phyloP scores from a whole-genome alignment of 2,797 vertebrate species.

The Hippocampus kuda region DNA sequence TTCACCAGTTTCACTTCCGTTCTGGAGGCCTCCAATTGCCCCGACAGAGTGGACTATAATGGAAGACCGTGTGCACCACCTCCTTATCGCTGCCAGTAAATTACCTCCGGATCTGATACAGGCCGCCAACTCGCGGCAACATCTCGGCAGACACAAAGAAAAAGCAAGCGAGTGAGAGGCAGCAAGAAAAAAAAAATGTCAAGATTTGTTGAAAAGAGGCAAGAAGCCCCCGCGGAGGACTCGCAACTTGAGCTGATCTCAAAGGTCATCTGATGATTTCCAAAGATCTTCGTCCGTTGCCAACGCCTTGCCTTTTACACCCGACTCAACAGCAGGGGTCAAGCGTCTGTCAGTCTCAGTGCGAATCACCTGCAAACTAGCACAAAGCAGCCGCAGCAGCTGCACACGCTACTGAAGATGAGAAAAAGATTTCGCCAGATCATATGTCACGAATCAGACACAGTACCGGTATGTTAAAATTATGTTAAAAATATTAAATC shows the following conservation, averaged over 20 bases:
- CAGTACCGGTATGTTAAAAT: too few relatives aligned
- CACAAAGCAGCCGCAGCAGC: conserved; percentile 2
- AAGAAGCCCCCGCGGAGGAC: conserved; percentile 41
- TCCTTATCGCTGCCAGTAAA: conserved; percentile 65
- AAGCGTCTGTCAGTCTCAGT: conserved; percentile 52
- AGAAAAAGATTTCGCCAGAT: too few relatives aligned
- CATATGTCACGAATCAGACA: too few relatives aligned
- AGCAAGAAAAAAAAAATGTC: conserved; percentile 22
- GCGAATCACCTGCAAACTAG: conserved; percentile 37
- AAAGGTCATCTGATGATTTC: conserved; percentile 62
- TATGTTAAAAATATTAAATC: too few relatives aligned
- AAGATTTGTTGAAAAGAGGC: conserved; percentile 50
- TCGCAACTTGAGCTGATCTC: conserved; percentile 47
- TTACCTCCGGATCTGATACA: conserved; percentile 65
- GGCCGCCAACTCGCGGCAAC: conserved; percentile 58
- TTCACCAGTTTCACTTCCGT: background rate
- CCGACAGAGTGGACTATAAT: conserved; percentile 54
- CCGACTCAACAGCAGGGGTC: conserved; percentile 40
- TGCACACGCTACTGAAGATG: too few relatives aligned
- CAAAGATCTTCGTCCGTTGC: conserved; percentile 58
- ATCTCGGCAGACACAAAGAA: conserved; percentile 43
- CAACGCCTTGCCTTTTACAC: conserved; percentile 33
- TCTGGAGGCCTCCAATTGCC: conserved; percentile 37
- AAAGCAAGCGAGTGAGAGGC: conserved; percentile 19
- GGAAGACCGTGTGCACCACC: conserved; percentile 49